These are phyloP conservation scores for Dioctria linearis DNA, from an alignment of 2,888 invertebrate genomes.

Conservation along the genomic window DNA sequence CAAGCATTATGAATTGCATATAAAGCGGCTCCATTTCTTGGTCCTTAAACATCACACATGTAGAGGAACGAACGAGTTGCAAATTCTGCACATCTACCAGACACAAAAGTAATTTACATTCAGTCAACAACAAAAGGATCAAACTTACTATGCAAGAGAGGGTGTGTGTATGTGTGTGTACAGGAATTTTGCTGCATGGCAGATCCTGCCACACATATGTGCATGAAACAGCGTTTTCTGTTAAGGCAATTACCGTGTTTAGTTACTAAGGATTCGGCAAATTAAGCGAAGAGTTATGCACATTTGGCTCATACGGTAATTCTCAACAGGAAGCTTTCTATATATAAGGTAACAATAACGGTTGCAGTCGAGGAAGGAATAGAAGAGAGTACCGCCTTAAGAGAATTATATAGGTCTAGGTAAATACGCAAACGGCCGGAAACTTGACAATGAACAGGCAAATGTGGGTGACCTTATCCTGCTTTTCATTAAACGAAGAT, in stretches of 20 bases:
- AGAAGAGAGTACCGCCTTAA: background rate
- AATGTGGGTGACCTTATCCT: constrained; percentile 35
- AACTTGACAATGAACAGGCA: constrained; percentile 42
- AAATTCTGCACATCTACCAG: constrained; percentile 34
- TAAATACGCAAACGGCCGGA: constrained; percentile 5
- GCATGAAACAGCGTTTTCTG: constrained; percentile 29
- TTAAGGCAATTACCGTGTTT: constrained; percentile 29
- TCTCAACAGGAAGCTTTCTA: too few relatives aligned
- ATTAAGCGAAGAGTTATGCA: constrained; percentile 2
- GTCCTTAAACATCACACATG: too few relatives aligned
- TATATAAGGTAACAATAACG: too few relatives aligned
- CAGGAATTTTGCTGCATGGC: constrained; percentile 1
- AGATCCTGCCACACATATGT: constrained; percentile 15
- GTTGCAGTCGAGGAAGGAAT: too few relatives aligned
- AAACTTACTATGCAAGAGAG: background rate
- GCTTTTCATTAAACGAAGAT: constrained; percentile 5
- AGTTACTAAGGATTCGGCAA: constrained; percentile 29
- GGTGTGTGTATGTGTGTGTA: background rate
- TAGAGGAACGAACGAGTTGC: constrained; percentile 10
- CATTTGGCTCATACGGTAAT: background rate
- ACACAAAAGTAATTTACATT: constrained; percentile 29
- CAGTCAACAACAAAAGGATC: constrained; percentile 23
- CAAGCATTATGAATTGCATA: background rate
- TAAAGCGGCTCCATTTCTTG: background rate
- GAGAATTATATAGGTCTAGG: background rate